Evolutionary conservation across 1,140 invertebrate species (phyloP), one percentile per base, ranked within the genome.

Genomic region (Protaetia brevitarsis): DNA sequence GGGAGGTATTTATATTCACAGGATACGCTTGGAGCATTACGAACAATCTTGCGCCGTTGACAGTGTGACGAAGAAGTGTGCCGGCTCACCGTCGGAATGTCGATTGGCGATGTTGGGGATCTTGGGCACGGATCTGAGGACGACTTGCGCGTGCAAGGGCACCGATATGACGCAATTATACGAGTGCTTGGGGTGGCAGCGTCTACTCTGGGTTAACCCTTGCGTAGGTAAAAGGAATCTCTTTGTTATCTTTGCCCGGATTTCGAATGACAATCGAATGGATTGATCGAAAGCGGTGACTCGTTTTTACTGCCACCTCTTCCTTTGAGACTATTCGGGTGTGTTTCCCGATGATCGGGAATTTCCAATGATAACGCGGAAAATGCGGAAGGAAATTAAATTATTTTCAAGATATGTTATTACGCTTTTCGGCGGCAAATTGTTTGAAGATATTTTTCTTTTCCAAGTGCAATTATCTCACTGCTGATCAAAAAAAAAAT

Each of bases 11-110:
- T 59, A 5, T 26, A 23, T 71, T 72, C 76, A 61, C 78, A 93
- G 92, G 75, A 81, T 84, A 30, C 88, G 89, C 68, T 79, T 95
- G 69, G 92, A 94, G 75, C 87, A 89, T 77, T 95, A 93, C 79
- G 93, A 94, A 76, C 92, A 95, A 76, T 91, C 89, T 64, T 95
- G 93, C 78, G 92, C 93, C 0, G 91, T 94, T 58, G 93, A 95
- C 76, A 91, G 89, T 37, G 86, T 92, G 30, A 95, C 93, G 13
- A 91, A 89, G 75, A 91, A 92, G 71, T 95, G 93, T 74, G 93
- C 93, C n/a, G 93, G 93, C 0, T 86, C 89, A 3, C 85, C 90
- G 0, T 83, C 86, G 1, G 89, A 89, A 26, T 95, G 93, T 78
- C 83, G 93, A 41, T 84, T 86, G 45, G 91, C 92, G 10, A 89